These are phyloP conservation scores for Brevipalpus yothersi DNA, from an alignment of 1,140 invertebrate genomes.

Conservation along the genomic window DNA sequence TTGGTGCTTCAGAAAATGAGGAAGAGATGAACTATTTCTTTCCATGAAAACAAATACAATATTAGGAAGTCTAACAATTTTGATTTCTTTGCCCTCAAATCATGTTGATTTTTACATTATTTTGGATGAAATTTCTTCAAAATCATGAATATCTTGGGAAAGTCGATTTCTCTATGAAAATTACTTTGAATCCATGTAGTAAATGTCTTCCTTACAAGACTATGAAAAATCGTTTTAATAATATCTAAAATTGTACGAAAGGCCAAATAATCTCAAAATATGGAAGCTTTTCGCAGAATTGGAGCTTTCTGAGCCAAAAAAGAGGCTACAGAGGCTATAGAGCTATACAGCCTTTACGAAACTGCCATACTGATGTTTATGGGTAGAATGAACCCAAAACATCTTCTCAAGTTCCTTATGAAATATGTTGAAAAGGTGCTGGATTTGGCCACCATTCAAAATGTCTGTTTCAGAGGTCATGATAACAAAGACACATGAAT, in stretches of 20 bases:
- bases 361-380: constrained; percentile 14
- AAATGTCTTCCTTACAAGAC: neutral
- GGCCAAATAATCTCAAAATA: constrained; percentile 21
- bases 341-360: constrained; percentile 18
- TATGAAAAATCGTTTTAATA: constrained; percentile 11
- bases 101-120: neutral
- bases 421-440: neutral
- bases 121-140: neutral
- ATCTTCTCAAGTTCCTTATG: neutral
- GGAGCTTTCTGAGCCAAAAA: constrained; percentile 16
- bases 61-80: neutral
- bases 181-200: neutral
- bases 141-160: neutral
- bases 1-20: constrained; percentile 12
- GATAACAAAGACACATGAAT: too few species aligned
- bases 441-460: too few species aligned
- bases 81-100: neutral
- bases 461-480: too few species aligned
- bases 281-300: constrained; percentile 20
- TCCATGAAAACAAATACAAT: neutral
- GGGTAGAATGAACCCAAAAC: neutral
- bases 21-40: neutral
- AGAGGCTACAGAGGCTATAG: constrained; percentile 17
- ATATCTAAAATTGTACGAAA: constrained; percentile 19
- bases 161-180: too few species aligned